Conservation (phyloP, 1,140 invertebrate genomes). For the Microplitis demolitor region DNA sequence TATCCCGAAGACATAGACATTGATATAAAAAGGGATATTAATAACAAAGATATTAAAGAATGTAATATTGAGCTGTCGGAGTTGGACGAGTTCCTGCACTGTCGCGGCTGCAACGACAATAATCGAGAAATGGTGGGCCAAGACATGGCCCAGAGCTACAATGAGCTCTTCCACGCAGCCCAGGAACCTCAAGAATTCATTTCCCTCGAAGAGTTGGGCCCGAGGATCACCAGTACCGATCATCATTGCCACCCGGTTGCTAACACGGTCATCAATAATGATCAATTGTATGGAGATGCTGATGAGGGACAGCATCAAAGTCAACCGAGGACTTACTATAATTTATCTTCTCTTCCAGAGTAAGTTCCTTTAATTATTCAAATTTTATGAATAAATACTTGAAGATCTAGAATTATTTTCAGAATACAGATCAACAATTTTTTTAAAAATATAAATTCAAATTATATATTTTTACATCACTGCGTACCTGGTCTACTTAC, state of each 20-base stretch:
- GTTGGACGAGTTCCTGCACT: constrained; percentile 38
- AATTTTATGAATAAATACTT: background rate
- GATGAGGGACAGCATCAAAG: constrained; percentile 20
- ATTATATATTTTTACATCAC: too few relatives aligned
- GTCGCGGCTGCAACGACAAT: constrained; percentile 24
- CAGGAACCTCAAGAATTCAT: constrained; percentile 53
- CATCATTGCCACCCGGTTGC: constrained; percentile 17
- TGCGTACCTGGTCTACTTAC: too few relatives aligned
- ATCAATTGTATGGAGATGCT: constrained; percentile 25
- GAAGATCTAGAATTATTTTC: background rate
- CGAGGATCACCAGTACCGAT: constrained; percentile 32
- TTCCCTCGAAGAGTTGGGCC: constrained; percentile 50
- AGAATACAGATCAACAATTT: background rate
- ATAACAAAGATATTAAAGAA: constrained; percentile 19
- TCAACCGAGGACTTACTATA: constrained; percentile 47
- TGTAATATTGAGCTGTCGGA: constrained; percentile 22
- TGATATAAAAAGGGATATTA: too few relatives aligned
- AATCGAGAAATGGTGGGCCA: constrained; percentile 52
- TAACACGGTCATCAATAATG: background rate
- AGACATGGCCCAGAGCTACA: constrained; percentile 53
- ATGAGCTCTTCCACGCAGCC: constrained; percentile 49
- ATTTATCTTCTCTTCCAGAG: constrained; percentile 50
- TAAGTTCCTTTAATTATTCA: constrained; percentile 36
- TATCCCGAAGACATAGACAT: constrained; percentile 19
- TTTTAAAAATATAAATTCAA: too few relatives aligned